These are phyloP conservation scores for Brevipalpus yothersi DNA, from an alignment of 1,140 invertebrate species.

Conservation along the genomic window DNA sequence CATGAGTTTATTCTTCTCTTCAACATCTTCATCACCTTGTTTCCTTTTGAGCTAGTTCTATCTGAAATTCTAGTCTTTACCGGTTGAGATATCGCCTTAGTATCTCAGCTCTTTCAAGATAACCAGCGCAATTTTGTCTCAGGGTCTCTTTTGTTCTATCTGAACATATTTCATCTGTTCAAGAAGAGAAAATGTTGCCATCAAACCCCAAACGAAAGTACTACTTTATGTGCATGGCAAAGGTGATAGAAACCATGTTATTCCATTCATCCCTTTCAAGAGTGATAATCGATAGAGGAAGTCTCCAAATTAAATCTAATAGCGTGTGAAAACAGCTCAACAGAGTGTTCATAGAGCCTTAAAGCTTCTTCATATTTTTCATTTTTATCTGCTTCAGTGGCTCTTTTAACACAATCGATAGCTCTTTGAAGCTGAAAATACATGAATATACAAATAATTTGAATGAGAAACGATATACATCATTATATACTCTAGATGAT, in stretches of 20 bases:
- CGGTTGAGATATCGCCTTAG: slow-evolving; percentile 70
- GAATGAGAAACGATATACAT: too few relatives aligned
- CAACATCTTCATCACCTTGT: slow-evolving; percentile 43
- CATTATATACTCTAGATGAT: too few relatives aligned
- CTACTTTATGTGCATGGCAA: not conserved
- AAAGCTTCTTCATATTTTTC: slow-evolving; percentile 95
- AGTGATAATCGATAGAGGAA: not conserved
- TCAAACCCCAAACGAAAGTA: too few relatives aligned
- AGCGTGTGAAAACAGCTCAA: slow-evolving; percentile 97
- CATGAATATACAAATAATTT: too few relatives aligned
- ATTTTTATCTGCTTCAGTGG: slow-evolving; percentile 90
- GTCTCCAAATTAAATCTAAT: slow-evolving; percentile 60
- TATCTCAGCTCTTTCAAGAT: slow-evolving; percentile 88
- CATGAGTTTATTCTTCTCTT: slow-evolving; percentile 83
- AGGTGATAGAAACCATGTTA: not conserved
- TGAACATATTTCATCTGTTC: slow-evolving; percentile 72
- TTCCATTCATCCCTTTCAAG: not conserved
- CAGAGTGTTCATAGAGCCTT: slow-evolving; percentile 78
- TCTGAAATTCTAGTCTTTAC: slow-evolving; percentile 46
- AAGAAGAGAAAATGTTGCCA: not conserved
- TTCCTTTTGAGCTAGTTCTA: not conserved
- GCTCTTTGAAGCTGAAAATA: slow-evolving; percentile 11
- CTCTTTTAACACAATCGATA: slow-evolving; percentile 84
- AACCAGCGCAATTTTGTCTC: slow-evolving; percentile 68
- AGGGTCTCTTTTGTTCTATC: slow-evolving; percentile 82